Base-by-base conservation (phyloP, 2,888 invertebrate species). In the Physocephala rufipes region DNA sequence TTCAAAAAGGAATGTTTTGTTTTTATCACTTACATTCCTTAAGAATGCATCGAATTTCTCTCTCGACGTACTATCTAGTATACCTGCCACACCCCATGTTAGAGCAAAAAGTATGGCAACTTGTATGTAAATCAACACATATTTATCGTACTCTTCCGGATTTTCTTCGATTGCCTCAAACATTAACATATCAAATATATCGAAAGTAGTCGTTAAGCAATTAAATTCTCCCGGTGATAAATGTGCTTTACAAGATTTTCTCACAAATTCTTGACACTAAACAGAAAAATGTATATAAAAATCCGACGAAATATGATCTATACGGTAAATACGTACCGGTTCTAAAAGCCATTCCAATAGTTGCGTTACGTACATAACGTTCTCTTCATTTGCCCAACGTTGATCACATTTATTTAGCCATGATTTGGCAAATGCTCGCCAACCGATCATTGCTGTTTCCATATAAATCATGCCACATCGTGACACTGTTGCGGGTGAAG, bases 381-480 rank as follows among this genome's bases (percentile, higher is more conserved):
- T 89, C 51, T 90, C 90, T 28, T 88, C 89, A 53, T 87, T 87
- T 2, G 85, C 83, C 91, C 93, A 94, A 55, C 87, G 85, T 2
- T 87, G 89, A 86, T 89, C 90, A 26, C 90, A 86, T 16, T 86
- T 88, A 13, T 90, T 90, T 1, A 95, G 78, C 96, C 97, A 97
- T 0, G 95, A 95, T 74, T 89, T 89, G 30, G 93, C 89, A 79
- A 95, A 91, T 0, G 95, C 92, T 74, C 88, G 87, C 91, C 95
- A 96, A 2, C 96, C 96, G 7, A 97, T 87, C 1, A 93, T 91
- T 1, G 89, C 84, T 0, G 96, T 93, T 85, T 97, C 96, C 89
- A 97, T 86, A 82, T 95, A 95, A 67, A 96, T 95, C 95, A 96
- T 95, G 9, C 95, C 95, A 82, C 95, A 95, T 24, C 95, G 90